These are phyloP conservation scores for Ifrita kowaldi DNA, from an alignment of 2,113 vertebrate species.

Conservation along the genomic window DNA sequence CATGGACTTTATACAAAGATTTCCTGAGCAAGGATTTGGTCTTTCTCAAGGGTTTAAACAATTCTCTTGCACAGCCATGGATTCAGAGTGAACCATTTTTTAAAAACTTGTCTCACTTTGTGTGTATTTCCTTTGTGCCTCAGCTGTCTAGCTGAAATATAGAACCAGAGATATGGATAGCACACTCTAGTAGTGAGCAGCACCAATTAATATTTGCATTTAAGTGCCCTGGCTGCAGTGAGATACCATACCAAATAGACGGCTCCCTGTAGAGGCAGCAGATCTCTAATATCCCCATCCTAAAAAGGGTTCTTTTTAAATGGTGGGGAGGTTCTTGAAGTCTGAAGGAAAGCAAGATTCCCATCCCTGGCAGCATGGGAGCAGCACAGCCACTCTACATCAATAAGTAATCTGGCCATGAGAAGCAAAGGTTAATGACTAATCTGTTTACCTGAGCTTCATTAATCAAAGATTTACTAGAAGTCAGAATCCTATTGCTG, in stretches of 20 bases:
- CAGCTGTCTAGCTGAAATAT: not conserved
- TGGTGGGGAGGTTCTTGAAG: not conserved
- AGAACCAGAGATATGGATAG: rapidly evolving
- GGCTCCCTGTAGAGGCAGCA: not conserved
- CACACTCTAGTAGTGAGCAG: not conserved
- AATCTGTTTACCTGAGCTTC: constrained; percentile 65
- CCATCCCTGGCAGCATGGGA: not conserved
- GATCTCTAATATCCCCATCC: not conserved
- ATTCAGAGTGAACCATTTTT: not conserved
- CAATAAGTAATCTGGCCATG: constrained; percentile 64
- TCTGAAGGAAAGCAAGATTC: not conserved
- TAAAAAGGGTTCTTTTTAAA: not conserved
- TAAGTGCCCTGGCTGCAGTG: not conserved
- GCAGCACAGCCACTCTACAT: not conserved
- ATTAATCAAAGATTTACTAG: constrained; percentile 65
- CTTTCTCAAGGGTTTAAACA: not conserved
- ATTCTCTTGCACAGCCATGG: not conserved
- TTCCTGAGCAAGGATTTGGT: not conserved
- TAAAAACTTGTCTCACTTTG: not conserved
- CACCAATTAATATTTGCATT: not conserved
- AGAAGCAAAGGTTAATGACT: constrained; percentile 68
- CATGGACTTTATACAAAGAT: not conserved
- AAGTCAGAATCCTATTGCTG: not conserved
- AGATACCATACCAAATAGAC: not conserved
- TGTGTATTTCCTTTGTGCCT: not conserved